Evolutionary conservation across 2,797 vertebrate species (phyloP).

Genomic region (Semotilus atromaculatus): DNA sequence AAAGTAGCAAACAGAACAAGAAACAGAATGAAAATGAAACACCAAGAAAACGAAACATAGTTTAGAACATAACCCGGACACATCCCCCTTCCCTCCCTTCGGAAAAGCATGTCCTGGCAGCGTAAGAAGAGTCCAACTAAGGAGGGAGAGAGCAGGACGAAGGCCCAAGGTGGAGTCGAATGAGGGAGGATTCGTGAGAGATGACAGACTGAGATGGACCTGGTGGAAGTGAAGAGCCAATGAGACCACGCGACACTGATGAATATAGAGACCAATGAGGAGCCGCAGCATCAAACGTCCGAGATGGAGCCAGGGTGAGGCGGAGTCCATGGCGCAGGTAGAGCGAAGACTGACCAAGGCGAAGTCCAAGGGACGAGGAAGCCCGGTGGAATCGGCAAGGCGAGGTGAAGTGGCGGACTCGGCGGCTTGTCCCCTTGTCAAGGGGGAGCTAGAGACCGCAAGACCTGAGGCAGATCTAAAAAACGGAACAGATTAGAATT

Average conservation of each 20-base stretch:
- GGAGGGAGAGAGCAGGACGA: too few species aligned
- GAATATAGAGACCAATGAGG: too few species aligned
- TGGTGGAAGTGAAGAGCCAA: not conserved
- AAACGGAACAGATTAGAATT: too few species aligned
- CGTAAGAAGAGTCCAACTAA: too few species aligned
- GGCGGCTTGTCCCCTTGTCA: not conserved
- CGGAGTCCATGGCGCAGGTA: not conserved
- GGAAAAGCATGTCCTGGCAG: too few species aligned
- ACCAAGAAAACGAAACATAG: too few species aligned
- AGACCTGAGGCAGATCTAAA: too few species aligned
- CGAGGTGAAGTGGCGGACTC: not conserved
- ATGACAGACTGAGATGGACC: too few species aligned
- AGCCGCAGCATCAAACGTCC: rapidly evolving
- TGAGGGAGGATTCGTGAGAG: not conserved
- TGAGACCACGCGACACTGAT: not conserved
- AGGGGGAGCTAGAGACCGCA: not conserved
- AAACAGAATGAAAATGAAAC: too few species aligned
- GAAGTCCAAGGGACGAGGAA: not conserved
- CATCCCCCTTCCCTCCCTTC: too few species aligned
- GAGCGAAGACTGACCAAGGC: not conserved
- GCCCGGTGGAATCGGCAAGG: not conserved
- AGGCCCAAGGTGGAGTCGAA: too few species aligned
- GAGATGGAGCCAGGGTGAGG: not conserved
- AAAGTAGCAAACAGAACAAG: not conserved
- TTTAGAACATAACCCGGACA: too few species aligned